Conservation (phyloP, 2,113 vertebrate species). For the Proteles cristata region DNA sequence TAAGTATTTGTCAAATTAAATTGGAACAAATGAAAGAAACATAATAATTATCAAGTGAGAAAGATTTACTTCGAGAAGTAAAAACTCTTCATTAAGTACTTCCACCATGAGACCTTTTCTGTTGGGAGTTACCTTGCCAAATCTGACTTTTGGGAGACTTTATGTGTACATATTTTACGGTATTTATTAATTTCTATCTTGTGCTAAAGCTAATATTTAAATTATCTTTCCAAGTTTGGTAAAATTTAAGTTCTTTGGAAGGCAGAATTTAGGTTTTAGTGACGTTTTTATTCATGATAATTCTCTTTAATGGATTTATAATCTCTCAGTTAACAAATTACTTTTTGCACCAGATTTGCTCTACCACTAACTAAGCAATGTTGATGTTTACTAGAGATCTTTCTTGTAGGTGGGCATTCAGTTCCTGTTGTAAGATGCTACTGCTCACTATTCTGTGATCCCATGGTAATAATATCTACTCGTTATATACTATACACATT, state of each 20-base stretch:
- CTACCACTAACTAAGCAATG: not conserved
- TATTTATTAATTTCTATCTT: conserved; percentile 14
- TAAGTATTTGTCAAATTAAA: not conserved
- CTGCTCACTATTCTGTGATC: not conserved
- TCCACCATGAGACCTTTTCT: not conserved
- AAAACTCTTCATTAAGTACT: not conserved
- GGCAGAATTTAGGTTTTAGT: not conserved
- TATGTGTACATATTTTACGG: not conserved
- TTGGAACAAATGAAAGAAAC: conserved; percentile 35
- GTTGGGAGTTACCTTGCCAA: not conserved
- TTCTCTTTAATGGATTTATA: not conserved
- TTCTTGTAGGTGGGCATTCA: not conserved
- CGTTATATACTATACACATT: not conserved
- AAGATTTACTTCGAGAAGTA: not conserved
- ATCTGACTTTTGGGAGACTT: not conserved
- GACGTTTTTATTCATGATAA: not conserved
- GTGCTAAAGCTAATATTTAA: not conserved
- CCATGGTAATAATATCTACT: not conserved
- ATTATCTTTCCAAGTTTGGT: not conserved
- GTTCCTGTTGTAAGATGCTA: not conserved
- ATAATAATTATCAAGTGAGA: not conserved
- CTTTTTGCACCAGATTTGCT: not conserved
- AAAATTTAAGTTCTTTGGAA: conserved; percentile 6
- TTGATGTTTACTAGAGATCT: not conserved
- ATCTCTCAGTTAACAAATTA: not conserved